Conservation (phyloP, 2,113 vertebrate genomes). For the Cephalopterus ornatus region DNA sequence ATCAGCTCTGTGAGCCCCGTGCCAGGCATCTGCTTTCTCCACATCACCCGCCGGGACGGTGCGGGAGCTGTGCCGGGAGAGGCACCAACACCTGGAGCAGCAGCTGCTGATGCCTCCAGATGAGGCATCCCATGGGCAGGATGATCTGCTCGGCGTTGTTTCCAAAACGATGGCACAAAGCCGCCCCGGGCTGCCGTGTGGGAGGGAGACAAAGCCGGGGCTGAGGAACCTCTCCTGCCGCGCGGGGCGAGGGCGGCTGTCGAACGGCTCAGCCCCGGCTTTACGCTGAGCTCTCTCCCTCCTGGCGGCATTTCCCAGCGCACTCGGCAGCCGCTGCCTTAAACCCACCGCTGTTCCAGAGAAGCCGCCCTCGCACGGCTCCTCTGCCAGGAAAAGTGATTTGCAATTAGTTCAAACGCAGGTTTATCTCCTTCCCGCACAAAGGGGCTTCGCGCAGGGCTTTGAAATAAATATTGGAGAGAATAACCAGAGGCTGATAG, state of each 20-base stretch:
- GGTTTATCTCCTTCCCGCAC: background rate
- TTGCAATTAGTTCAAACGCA: conserved; percentile 9
- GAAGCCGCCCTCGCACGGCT: background rate
- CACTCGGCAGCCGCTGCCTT: background rate
- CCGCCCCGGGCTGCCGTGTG: fast-evolving
- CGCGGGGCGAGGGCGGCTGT: fast-evolving
- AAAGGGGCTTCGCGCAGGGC: background rate
- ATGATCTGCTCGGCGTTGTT: background rate
- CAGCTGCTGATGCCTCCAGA: background rate
- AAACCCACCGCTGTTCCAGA: background rate
- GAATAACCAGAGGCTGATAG: background rate
- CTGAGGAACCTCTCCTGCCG: background rate
- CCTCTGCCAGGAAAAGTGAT: background rate
- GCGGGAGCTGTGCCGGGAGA: background rate
- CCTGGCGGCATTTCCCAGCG: background rate
- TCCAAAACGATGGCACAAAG: background rate
- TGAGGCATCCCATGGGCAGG: fast-evolving
- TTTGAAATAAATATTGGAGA: background rate
- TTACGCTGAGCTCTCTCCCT: background rate
- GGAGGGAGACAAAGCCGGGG: background rate
- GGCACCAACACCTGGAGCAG: background rate
- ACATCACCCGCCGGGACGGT: fast-evolving
- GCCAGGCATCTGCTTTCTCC: background rate
- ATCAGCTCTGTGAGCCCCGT: background rate
- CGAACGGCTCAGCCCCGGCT: fast-evolving